Conservation (phyloP, 2,797 vertebrate genomes). For the Trachurus trachurus region DNA sequence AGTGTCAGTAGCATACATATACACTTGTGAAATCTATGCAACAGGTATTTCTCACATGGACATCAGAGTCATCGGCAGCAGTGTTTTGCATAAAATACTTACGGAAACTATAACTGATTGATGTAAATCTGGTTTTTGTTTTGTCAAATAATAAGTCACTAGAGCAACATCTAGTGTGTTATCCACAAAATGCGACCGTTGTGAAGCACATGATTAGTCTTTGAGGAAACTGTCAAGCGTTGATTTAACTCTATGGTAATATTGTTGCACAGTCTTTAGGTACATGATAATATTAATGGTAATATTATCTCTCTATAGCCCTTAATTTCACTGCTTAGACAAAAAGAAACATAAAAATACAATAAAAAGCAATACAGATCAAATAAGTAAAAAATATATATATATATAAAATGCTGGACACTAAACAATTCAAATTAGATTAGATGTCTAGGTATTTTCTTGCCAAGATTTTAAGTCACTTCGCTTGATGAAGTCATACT, state of each 20-base stretch:
- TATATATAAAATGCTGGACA: neutral
- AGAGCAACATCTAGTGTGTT: too few relatives aligned
- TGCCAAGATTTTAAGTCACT: neutral
- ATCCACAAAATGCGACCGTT: neutral
- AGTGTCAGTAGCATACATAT: neutral
- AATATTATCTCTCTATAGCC: neutral
- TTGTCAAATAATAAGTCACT: neutral
- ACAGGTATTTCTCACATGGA: neutral
- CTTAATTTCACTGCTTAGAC: neutral
- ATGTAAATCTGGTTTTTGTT: neutral
- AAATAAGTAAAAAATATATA: neutral
- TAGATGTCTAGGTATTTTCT: neutral
- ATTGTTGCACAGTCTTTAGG: neutral
- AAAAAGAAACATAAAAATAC: neutral
- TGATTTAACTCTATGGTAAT: neutral
- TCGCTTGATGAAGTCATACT: neutral
- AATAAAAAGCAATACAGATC: neutral
- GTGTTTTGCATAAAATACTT: neutral
- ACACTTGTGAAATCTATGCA: slow-evolving; percentile 8
- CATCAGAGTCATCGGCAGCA: neutral
- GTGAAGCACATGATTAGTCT: neutral
- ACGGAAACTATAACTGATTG: neutral
- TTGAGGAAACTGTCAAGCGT: neutral
- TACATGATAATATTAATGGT: neutral
- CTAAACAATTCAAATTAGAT: neutral